Percentiles rank a stretch among this genome's conserved stretches.
These are phyloP conservation scores for Daubentonia madagascariensis DNA, from an alignment of 2,113 vertebrate genomes.

Conservation along the genomic window DNA sequence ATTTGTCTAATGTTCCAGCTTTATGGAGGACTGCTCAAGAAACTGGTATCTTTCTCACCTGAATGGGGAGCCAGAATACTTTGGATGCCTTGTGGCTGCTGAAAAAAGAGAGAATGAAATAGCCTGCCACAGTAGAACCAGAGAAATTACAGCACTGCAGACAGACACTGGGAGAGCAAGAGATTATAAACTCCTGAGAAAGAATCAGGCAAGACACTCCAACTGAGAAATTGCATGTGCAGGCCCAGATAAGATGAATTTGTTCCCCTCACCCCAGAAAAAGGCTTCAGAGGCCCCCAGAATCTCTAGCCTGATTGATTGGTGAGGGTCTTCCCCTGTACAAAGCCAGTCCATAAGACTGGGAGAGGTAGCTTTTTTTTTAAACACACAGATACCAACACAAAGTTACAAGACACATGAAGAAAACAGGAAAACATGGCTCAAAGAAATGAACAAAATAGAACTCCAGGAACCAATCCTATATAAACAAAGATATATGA, in stretches of 20 bases:
- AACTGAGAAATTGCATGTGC: background rate
- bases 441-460: background rate
- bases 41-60: background rate
- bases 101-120: background rate
- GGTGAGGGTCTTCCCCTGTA: background rate
- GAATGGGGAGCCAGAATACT: background rate
- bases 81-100: background rate
- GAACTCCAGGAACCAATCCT: background rate
- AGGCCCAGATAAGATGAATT: background rate
- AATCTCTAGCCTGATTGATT: background rate
- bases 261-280: background rate
- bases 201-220: background rate
- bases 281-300: background rate
- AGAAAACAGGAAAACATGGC: background rate
- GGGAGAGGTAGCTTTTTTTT: background rate
- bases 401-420: background rate
- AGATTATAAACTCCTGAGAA: background rate
- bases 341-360: background rate
- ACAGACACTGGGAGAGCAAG: background rate
- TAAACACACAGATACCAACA: background rate
- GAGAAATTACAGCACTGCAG: background rate
- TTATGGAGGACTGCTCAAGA: background rate
- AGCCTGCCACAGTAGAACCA: background rate
- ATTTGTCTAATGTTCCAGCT: background rate
- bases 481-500: background rate